phyloP scores from a whole-genome alignment of 2,113 vertebrate genomes.

The Otolemur garnettii region DNA sequence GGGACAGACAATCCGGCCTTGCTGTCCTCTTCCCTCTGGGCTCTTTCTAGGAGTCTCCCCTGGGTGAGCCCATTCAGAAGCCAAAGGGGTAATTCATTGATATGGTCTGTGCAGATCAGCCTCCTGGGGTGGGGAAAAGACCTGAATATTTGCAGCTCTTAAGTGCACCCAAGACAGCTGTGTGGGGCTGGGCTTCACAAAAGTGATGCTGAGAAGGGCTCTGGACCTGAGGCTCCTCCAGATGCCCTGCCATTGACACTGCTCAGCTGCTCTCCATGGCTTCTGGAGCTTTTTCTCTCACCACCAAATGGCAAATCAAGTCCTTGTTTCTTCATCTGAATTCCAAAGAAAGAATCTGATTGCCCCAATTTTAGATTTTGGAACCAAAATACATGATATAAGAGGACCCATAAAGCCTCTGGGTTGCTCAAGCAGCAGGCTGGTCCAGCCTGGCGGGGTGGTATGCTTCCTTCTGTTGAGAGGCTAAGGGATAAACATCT shows the following conservation, averaged over 20 bases:
- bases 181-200: background rate
- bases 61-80: background rate
- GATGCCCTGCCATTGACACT: background rate
- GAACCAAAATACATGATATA: background rate
- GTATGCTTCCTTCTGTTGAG: rapidly evolving
- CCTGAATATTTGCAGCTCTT: background rate
- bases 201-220: background rate
- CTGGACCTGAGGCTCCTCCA: background rate
- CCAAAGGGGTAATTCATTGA: too few species aligned
- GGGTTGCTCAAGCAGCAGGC: background rate
- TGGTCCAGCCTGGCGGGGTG: background rate
- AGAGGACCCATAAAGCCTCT: background rate
- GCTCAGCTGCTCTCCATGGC: background rate
- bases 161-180: background rate
- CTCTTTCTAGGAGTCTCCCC: background rate
- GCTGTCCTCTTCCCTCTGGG: background rate
- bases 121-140: rapidly evolving
- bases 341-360: background rate
- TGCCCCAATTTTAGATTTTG: background rate
- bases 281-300: background rate
- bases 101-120: rapidly evolving
- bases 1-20: background rate
- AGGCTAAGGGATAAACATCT: rapidly evolving
- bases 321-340: background rate
- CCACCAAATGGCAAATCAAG: background rate